phyloP scores from a whole-genome alignment of 37 sponge, comb jelly and placozoan species.

The Aplysina aerophoba region DNA sequence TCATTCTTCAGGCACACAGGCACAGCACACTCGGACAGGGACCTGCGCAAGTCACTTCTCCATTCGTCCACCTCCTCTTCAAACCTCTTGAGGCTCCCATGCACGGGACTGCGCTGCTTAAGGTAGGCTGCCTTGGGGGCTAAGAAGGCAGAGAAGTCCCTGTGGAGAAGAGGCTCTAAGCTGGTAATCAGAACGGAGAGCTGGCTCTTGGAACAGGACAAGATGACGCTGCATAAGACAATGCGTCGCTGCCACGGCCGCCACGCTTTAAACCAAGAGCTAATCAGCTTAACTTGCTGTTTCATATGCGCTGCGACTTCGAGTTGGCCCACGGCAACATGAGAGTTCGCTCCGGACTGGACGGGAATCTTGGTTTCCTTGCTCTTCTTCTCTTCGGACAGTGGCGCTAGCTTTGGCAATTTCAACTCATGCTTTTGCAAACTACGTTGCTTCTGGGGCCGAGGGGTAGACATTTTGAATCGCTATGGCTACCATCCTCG shows the following conservation, averaged over 20 bases:
- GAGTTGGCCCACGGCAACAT: no score
- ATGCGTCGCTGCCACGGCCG: slow-evolving; percentile 62
- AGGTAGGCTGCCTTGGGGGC: slow-evolving; percentile 46
- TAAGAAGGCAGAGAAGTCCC: slow-evolving; percentile 71
- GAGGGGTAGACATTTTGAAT: not conserved
- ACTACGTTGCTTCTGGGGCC: not conserved
- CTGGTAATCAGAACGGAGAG: slow-evolving; percentile 65
- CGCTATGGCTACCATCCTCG: not conserved
- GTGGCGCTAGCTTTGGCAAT: slow-evolving; percentile 14
- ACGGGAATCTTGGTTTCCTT: not conserved
- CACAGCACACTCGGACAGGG: slow-evolving; percentile 17
- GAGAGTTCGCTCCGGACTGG: no score
- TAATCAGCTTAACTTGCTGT: slow-evolving; percentile 50
- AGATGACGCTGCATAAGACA: slow-evolving; percentile 51
- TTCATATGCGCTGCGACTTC: not conserved
- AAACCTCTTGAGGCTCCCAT: not conserved
- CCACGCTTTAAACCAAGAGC: slow-evolving; percentile 65
- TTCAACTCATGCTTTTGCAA: not conserved
- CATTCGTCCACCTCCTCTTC: slow-evolving; percentile 4
- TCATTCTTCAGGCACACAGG: not conserved
- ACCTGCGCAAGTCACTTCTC: slow-evolving; percentile 39
- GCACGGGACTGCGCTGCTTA: slow-evolving; percentile 45
- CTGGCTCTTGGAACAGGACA: slow-evolving; percentile 56
- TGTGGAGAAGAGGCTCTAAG: slow-evolving; percentile 75
- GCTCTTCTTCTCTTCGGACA: not conserved